A percentile compares a stretch with the other conserved stretches of the same genome.
Conservation (phyloP, 1,140 invertebrate species). For the Venturia canescens region DNA sequence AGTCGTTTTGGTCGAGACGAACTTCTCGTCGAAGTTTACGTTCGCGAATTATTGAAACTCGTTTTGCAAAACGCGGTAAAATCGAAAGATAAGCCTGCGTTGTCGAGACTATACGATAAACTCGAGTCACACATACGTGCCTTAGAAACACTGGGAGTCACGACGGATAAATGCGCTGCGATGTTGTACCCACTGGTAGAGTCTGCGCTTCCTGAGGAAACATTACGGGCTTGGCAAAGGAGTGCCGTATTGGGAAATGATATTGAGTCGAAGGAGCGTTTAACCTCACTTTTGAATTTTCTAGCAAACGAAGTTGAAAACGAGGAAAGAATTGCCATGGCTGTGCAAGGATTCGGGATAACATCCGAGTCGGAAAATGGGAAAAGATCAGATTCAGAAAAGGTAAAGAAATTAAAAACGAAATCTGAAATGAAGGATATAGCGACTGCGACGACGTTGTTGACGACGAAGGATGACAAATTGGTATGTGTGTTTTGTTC, state of each 20-base stretch:
- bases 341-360: conserved; percentile 48
- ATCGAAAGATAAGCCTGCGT: background rate
- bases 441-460: conserved; percentile 40
- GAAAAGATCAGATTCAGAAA: conserved; percentile 28
- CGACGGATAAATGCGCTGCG: conserved; percentile 59
- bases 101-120: conserved; percentile 55
- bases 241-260: conserved; percentile 3
- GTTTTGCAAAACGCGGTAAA: conserved; percentile 43
- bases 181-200: conserved; percentile 65
- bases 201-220: conserved; percentile 64
- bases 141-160: conserved; percentile 61
- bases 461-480: conserved; percentile 30
- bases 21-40: conserved; percentile 58
- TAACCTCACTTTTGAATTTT: conserved; percentile 57
- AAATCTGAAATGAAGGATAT: conserved; percentile 27
- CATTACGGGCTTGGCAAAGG: conserved; percentile 59
- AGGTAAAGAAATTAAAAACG: background rate
- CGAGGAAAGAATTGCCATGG: conserved; percentile 59
- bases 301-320: conserved; percentile 56
- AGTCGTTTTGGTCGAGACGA: conserved; percentile 52
- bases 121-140: conserved; percentile 60
- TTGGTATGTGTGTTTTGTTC: conserved; percentile 52
- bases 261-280: conserved; percentile 33
- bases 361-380: background rate
- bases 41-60: conserved; percentile 55